Percentiles rank a stretch among this genome's conserved stretches.
These are phyloP conservation scores for roundworm (Caenorhabditis elegans) DNA, from an alignment of 1,140 invertebrate genomes.

Conservation along the genomic window WBcel235 BX284602.5:7868501-7869000, in stretches of 20 bases:
- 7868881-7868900: background rate
- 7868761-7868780: no score
- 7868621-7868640: background rate
- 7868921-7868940: background rate
- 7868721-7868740: no score
- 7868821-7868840: background rate
- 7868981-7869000: slow-evolving; percentile 30
- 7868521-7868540: slow-evolving; percentile 40
- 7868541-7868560: slow-evolving; percentile 35
- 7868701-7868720: no score
- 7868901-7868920: background rate
- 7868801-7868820: no score
- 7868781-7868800: no score
- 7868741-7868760: no score
- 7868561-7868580: slow-evolving; percentile 37
- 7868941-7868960: slow-evolving; percentile 7
- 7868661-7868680: no score
- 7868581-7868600: slow-evolving; percentile 40
- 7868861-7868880: background rate
- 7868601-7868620: slow-evolving; percentile 24
- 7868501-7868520: slow-evolving; percentile 25
- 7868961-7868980: slow-evolving; percentile 24
- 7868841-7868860: background rate
- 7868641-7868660: no score
- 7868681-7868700: no score